Base-by-base conservation (phyloP, 2,888 invertebrate genomes). In the Caenorhabditis doughertyi region DNA sequence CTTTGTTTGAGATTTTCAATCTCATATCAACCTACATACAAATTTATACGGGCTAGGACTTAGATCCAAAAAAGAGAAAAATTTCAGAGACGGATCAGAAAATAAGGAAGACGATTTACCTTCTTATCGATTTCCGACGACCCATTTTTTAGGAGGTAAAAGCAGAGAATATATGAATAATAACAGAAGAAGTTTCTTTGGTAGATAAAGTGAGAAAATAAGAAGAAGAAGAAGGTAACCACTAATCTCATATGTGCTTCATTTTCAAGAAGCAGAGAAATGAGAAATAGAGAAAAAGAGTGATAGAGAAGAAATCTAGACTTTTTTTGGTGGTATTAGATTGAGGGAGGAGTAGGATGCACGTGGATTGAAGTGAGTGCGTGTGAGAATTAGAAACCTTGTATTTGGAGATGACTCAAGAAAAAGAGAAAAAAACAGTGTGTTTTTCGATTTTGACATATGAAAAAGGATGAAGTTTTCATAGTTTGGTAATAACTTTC, bases 201-300 rank as follows among this genome's bases (percentile, higher is more conserved):
- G 32, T 60, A 13, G 13, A 39, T 39, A 11, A 13, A 39, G 39
- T 9, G 5, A 13, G 13, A 39, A 9, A 39, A 39, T 5, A 39
- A 49, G 18, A 62, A 62, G 47, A 62, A 62, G 44, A 62, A 62
- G 11, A 53, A 71, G 71, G 58, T 65, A 77, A 60, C 70, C 47
- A 51, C 67, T 76, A 67, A 73, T 73, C 73, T 74, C 58, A 56
- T 49, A 67, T 56, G 35, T 77, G 56, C 44, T 60, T 68, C 60
- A 25, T 60, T 25, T 58, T 60, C 5, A 35, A 55, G 29, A 21
- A 29, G 65, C 29, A 62, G 68, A 60, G 68, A n/a, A 35, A 21
- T n/a, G 60, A 56, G 23, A 51, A 51, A 47, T 8, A 49, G 49
- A 58, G 68, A 56, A 60, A 21, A 35, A 68, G 44, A 67, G 60